Base-by-base conservation (phyloP, 1,140 invertebrate species). In the Drosophila sucinea region DNA sequence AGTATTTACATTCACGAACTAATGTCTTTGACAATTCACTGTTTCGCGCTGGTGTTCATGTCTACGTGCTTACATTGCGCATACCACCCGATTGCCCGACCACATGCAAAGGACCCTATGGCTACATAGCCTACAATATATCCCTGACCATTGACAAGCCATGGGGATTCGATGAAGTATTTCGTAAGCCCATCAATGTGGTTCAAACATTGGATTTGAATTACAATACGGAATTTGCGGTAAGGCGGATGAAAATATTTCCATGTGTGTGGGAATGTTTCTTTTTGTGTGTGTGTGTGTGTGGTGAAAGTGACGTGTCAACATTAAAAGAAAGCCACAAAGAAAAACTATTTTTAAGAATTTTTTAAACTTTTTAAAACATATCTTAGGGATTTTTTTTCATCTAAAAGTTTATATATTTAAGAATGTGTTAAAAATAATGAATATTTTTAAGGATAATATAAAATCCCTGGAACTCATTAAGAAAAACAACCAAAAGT, bases 101-200 rank as follows among this genome's bases (percentile, higher is more conserved):
- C 69, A 96, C 95, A 56, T 96, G 96, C 92, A 95, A 96, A 87
- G 95, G 95, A 1, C 94, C 95, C 55, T 94, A 94, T 87, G 96
- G 96, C 1, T 93, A 94, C 73, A 93, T 96, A 57, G 92, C 95
- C 23, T 96, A 96, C 81, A 95, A 94, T 67, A 93, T 96, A 8
- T 96, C 95, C 82, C 95, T 92, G 62, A 89, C 87, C 65, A 92
- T 97, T 70, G 96, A 96, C 91, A 94, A 96, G 60, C 95, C 95
- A 32, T 96, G 96, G 95, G 95, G 94, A 56, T 95, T 96, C 79
- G 96, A 96, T 92, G 94, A 96, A 77, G 94, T 95, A 79, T 93
- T 94, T 61, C 95, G 96, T 91, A 94, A 93, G 74, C 94, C 94
- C 5, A 96, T 97, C 77, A 96, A 94, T 29, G 95, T 97, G 7